Conservation (phyloP, 2,888 invertebrate genomes). For the Amphiduros pacificus region DNA sequence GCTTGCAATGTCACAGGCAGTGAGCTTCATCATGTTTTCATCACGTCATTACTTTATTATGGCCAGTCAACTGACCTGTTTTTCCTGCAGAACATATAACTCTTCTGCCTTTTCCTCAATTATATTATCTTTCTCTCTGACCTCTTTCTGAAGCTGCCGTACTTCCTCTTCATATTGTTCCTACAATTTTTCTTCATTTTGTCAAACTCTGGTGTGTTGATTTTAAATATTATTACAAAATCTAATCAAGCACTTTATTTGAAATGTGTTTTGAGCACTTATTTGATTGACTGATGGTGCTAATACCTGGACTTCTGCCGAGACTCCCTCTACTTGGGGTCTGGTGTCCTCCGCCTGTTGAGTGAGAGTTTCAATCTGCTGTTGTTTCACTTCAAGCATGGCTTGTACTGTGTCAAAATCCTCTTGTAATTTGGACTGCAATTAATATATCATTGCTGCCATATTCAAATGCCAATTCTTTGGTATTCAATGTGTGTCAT, state of each 20-base stretch:
- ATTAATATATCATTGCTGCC: no score
- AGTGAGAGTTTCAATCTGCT: conserved; percentile 50
- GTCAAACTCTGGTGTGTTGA: neutral
- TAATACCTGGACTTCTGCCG: conserved; percentile 9
- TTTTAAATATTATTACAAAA: no score
- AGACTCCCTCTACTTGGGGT: conserved; percentile 6
- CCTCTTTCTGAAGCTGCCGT: conserved; percentile 30
- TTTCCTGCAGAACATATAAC: conserved; percentile 46
- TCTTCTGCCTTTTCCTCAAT: conserved; percentile 55
- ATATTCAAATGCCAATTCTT: no score
- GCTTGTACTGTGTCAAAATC: conserved; percentile 58
- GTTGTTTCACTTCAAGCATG: conserved; percentile 57
- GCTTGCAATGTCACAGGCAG: no score
- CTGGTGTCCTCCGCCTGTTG: conserved; percentile 45
- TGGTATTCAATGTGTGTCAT: no score
- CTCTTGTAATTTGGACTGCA: conserved; percentile 51
- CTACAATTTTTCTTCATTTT: neutral
- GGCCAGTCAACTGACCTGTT: no score
- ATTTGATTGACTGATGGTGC: no score
- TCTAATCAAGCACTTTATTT: no score
- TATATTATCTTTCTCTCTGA: conserved; percentile 47
- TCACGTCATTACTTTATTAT: no score
- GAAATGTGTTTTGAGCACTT: no score
- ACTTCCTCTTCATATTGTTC: conserved; percentile 7
- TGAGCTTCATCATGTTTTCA: no score